Percentiles rank a stretch among this genome's conserved stretches.
Conservation (phyloP, 2,888 invertebrate genomes). For the Gandaritis pyraliata region DNA sequence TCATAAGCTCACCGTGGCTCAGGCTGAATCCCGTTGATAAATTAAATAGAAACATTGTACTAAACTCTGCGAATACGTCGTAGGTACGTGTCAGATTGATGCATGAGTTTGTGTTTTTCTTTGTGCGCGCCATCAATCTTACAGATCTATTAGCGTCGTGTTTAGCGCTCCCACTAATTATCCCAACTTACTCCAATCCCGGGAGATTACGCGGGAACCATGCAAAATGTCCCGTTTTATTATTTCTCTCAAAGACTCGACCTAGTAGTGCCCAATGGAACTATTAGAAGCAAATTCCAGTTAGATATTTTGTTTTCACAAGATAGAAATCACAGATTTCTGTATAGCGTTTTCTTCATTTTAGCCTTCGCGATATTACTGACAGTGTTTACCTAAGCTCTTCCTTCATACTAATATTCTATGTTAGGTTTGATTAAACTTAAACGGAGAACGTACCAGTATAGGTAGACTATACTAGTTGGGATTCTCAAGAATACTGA, state of each 20-base stretch:
- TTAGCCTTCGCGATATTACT: too few relatives aligned
- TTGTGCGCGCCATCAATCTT: constrained; percentile 72
- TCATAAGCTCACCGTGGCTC: not conserved
- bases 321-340: not conserved
- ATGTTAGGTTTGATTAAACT: too few relatives aligned
- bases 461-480: not conserved
- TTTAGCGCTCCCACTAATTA: constrained; percentile 71
- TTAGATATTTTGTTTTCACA: constrained; percentile 4
- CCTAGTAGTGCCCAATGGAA: constrained; percentile 10
- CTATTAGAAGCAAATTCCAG: not conserved
- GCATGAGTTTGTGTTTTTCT: constrained; percentile 73
- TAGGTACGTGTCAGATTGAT: constrained; percentile 68
- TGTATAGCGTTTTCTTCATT: too few relatives aligned
- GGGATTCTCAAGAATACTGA: constrained; percentile 16
- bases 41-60: constrained; percentile 38
- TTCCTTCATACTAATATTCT: too few relatives aligned
- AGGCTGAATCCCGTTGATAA: constrained; percentile 20
- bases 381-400: too few relatives aligned
- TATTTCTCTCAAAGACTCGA: constrained; percentile 24
- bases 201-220: constrained; percentile 49
- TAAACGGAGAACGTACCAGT: not conserved
- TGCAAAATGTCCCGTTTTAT: constrained; percentile 41
- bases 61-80: constrained; percentile 45
- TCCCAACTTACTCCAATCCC: constrained; percentile 61
- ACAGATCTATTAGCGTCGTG: constrained; percentile 74